Evolutionary conservation across 2,888 invertebrate species (phyloP).

Genomic region (Exocentrus adspersus): DNA sequence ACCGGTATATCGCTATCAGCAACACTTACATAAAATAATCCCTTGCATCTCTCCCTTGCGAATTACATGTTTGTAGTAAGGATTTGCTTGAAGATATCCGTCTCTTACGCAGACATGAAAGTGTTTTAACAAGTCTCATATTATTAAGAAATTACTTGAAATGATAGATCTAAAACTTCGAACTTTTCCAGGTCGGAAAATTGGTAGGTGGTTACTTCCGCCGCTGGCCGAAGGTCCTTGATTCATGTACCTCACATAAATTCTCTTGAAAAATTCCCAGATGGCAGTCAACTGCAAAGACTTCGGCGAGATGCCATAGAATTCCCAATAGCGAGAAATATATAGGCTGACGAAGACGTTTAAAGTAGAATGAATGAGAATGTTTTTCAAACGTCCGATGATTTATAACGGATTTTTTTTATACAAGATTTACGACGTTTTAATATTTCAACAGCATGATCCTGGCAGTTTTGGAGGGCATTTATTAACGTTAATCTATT

Average conservation of each 20-base stretch:
- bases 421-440: slow-evolving; percentile 13
- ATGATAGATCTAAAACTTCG: slow-evolving; percentile 49
- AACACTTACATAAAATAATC: slow-evolving; percentile 15
- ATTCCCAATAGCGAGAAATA: slow-evolving; percentile 20
- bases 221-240: slow-evolving; percentile 35
- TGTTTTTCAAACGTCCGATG: slow-evolving; percentile 19
- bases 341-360: slow-evolving; percentile 24
- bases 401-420: slow-evolving; percentile 20
- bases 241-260: slow-evolving; percentile 34
- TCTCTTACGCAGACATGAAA: too few relatives aligned
- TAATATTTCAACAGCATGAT: slow-evolving; percentile 11
- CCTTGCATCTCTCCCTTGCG: slow-evolving; percentile 12
- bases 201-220: slow-evolving; percentile 37
- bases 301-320: slow-evolving; percentile 14
- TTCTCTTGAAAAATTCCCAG: slow-evolving; percentile 30
- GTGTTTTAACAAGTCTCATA: too few relatives aligned
- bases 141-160: too few relatives aligned
- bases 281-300: slow-evolving; percentile 24
- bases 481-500: background rate
- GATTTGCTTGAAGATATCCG: slow-evolving; percentile 4
- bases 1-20: slow-evolving; percentile 18
- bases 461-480: background rate
- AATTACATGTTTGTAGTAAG: slow-evolving; percentile 13
- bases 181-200: slow-evolving; percentile 52
- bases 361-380: slow-evolving; percentile 27